These are phyloP conservation scores for Rhegmatorhina hoffmannsi DNA, from an alignment of 2,113 vertebrate species.

Conservation along the genomic window DNA sequence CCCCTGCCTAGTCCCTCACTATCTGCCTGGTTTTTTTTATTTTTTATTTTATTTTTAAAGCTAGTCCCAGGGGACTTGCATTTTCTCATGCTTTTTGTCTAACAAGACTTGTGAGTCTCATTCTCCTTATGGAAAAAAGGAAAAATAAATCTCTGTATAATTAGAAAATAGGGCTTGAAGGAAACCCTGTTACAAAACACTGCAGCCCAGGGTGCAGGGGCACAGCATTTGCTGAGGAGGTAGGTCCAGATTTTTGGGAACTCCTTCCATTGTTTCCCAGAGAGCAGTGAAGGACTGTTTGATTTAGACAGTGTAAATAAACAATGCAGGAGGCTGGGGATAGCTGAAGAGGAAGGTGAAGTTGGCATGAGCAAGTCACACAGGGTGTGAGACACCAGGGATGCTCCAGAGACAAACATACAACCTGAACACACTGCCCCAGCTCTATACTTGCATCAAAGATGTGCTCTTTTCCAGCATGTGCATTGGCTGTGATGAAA, in stretches of 20 bases:
- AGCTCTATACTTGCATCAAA: background rate
- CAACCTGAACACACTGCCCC: background rate
- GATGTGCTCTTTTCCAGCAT: background rate
- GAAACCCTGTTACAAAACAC: background rate
- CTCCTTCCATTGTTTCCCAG: background rate
- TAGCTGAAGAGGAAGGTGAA: background rate
- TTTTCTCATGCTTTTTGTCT: slow-evolving; percentile 44
- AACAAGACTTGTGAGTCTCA: slow-evolving; percentile 21
- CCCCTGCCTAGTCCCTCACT: background rate
- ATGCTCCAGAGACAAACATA: background rate
- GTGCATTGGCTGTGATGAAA: background rate
- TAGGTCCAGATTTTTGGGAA: background rate
- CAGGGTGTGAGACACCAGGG: background rate
- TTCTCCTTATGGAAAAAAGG: background rate
- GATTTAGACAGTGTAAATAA: background rate
- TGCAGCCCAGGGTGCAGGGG: background rate
- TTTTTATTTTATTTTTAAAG: background rate
- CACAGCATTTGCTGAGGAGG: background rate
- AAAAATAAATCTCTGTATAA: background rate
- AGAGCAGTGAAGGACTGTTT: background rate
- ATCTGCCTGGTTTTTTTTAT: background rate
- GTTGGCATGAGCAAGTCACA: background rate
- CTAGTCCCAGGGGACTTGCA: background rate
- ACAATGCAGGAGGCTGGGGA: background rate
- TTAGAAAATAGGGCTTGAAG: background rate